A percentile compares a stretch with the other conserved stretches of the same genome.
Conservation (phyloP, 2,113 vertebrate genomes). For the Stegastes partitus region DNA sequence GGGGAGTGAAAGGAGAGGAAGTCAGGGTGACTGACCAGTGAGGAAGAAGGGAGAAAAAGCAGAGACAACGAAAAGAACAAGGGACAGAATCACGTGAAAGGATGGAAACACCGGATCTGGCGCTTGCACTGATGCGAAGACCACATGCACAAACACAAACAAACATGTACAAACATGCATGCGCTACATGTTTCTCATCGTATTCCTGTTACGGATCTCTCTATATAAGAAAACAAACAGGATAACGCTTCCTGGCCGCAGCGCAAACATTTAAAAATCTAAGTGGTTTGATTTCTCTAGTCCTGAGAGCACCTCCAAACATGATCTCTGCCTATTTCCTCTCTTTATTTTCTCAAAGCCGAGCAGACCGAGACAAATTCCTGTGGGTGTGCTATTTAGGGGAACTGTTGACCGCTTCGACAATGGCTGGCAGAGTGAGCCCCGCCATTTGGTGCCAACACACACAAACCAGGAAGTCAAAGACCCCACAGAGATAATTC, state of each 20-base stretch:
- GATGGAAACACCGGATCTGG: background rate
- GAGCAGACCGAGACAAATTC: conserved; percentile 62
- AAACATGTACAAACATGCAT: background rate
- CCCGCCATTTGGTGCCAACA: conserved; percentile 53
- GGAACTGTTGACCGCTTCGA: conserved; percentile 53
- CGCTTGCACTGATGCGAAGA: background rate
- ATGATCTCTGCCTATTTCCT: conserved; percentile 42
- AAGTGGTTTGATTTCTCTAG: background rate
- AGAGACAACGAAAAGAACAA: background rate
- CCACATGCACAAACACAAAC: background rate
- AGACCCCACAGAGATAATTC: conserved; percentile 40
- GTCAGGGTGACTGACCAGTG: conserved; percentile 9
- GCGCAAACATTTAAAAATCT: conserved; percentile 25
- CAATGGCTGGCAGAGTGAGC: conserved; percentile 58
- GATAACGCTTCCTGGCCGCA: background rate
- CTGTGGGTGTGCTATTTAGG: conserved; percentile 68
- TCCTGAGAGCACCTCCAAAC: conserved; percentile 34
- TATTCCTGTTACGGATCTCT: conserved; percentile 17
- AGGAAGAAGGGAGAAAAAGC: background rate
- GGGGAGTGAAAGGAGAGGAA: conserved; percentile 16
- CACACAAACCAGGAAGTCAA: conserved; percentile 57
- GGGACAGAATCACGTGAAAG: background rate
- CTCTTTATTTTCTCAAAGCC: conserved; percentile 62
- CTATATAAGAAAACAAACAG: conserved; percentile 28
- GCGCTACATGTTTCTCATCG: conserved; percentile 2